Conservation (phyloP, 2,797 vertebrate genomes). For the Pseudochromis fuscus region DNA sequence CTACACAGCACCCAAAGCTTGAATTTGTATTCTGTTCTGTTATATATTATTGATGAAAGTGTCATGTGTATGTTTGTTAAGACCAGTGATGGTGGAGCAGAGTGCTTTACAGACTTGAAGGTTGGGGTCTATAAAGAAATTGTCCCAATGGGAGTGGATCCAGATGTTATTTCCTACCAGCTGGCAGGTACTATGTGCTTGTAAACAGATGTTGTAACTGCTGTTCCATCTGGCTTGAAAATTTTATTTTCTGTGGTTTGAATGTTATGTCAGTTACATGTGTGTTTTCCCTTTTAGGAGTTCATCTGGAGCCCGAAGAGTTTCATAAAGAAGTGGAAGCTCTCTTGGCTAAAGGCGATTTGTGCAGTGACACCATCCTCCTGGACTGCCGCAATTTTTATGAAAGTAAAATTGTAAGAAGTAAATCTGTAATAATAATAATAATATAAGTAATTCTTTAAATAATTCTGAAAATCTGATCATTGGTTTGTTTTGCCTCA, state of each 20-base stretch:
- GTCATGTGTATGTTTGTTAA: slow-evolving; percentile 71
- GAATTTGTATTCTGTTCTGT: no score
- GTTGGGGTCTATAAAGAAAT: slow-evolving; percentile 95
- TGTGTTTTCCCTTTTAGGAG: slow-evolving; percentile 79
- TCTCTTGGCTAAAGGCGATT: slow-evolving; percentile 82
- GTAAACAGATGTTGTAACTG: no score
- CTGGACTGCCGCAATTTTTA: slow-evolving; percentile 99
- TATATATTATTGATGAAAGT: no score
- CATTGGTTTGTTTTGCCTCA: background rate
- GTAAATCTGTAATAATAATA: background rate
- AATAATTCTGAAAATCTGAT: no score
- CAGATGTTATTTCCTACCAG: slow-evolving; percentile 89
- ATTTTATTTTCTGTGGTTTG: no score
- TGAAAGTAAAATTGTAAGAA: slow-evolving; percentile 97
- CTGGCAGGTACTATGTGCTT: slow-evolving; percentile 86
- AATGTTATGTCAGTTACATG: background rate
- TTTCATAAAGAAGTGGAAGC: slow-evolving; percentile 94
- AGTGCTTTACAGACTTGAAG: slow-evolving; percentile 92
- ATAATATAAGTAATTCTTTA: no score
- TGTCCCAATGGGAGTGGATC: slow-evolving; percentile 96
- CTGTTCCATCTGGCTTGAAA: no score
- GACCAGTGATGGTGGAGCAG: slow-evolving; percentile 91
- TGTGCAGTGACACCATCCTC: slow-evolving; percentile 87
- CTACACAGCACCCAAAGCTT: no score
- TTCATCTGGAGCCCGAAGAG: slow-evolving; percentile 91